Evolutionary conservation across 2,888 invertebrate genomes (phyloP).

Genomic region (Eulithis prunata): DNA sequence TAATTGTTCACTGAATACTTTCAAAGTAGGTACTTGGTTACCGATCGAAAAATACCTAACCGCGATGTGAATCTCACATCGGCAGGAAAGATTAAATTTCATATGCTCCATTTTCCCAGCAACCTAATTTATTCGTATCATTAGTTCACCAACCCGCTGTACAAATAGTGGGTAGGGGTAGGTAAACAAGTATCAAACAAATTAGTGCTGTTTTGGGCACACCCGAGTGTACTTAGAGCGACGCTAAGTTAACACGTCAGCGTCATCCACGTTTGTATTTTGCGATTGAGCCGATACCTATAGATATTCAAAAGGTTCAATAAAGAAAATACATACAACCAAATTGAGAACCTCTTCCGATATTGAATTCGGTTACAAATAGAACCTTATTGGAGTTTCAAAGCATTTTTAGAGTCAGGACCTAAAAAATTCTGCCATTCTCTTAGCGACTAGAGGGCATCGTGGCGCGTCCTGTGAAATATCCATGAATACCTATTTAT

Average conservation of each 20-base stretch:
- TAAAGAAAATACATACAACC: no score
- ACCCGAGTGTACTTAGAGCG: conserved; percentile 13
- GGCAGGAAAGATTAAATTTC: conserved; percentile 5
- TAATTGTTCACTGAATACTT: background rate
- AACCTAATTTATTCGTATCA: conserved; percentile 16
- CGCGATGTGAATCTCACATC: conserved; percentile 5
- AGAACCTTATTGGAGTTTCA: no score
- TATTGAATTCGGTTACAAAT: no score
- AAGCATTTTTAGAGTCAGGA: no score
- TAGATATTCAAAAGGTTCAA: background rate
- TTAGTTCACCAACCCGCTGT: conserved; percentile 15
- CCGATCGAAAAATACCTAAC: background rate
- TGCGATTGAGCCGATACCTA: background rate
- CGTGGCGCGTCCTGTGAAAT: no score
- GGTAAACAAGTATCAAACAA: conserved; percentile 28
- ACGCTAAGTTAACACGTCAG: conserved; percentile 14
- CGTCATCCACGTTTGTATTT: background rate
- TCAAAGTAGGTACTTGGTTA: conserved; percentile 1
- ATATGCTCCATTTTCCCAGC: conserved; percentile 9
- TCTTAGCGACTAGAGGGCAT: no score
- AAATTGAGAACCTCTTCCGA: no score
- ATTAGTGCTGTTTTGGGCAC: conserved; percentile 29
- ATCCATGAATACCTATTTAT: no score
- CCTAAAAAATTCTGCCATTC: no score
- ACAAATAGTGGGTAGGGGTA: conserved; percentile 23